Evolutionary conservation across 2,797 vertebrate species (phyloP).

Genomic region (Spea hammondii): DNA sequence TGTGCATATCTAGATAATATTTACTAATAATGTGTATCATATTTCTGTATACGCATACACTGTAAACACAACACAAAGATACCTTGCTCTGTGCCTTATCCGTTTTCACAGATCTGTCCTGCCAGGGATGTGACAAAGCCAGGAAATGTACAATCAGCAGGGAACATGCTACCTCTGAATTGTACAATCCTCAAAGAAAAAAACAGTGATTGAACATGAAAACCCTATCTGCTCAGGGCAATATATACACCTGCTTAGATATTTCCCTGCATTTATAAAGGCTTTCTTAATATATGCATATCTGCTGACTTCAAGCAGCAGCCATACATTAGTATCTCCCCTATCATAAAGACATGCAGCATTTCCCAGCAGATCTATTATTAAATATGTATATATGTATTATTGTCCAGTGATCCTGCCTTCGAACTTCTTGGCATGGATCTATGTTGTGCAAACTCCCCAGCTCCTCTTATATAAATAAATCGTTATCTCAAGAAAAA

Average conservation of each 20-base stretch:
- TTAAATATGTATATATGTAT: too few relatives aligned
- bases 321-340: too few relatives aligned
- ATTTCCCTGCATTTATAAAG: background rate
- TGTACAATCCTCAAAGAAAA: background rate
- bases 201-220: background rate
- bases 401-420: too few relatives aligned
- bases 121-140: background rate
- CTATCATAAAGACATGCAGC: too few relatives aligned
- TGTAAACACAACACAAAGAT: background rate
- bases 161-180: conserved; percentile 10
- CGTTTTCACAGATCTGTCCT: conserved; percentile 14
- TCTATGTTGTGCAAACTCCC: background rate
- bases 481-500: background rate
- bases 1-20: background rate
- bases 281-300: background rate
- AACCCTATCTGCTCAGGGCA: background rate
- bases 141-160: conserved; percentile 15
- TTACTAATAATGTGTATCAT: too few relatives aligned
- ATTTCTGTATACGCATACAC: background rate
- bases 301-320: background rate
- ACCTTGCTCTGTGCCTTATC: conserved; percentile 9
- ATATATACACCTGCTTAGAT: background rate
- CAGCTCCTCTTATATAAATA: background rate
- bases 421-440: background rate
- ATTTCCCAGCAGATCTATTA: too few relatives aligned